A percentile compares a stretch with the other conserved stretches of the same genome.
phyloP scores from a whole-genome alignment of 2,797 vertebrate genomes.

The Hapalemur alaotrensis region DNA sequence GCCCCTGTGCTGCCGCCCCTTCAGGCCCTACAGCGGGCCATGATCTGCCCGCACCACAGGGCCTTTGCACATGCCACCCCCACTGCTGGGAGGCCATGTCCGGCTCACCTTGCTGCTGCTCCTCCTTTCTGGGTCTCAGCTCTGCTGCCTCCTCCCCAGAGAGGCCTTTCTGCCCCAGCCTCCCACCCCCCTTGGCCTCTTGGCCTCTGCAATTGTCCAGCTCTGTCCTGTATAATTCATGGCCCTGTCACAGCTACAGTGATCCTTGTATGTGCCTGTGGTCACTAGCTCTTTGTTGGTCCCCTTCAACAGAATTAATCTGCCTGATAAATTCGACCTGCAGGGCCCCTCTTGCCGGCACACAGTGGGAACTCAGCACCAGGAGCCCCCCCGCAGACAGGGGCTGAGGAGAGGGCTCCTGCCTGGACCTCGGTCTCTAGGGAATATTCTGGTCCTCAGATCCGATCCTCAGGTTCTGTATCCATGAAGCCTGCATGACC shows the following conservation, averaged over 20 bases:
- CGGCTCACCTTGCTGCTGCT: rapidly evolving
- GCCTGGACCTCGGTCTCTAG: not conserved
- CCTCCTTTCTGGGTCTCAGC: not conserved
- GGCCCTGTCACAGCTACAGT: too few relatives aligned
- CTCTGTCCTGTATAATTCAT: not conserved
- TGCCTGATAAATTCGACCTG: rapidly evolving
- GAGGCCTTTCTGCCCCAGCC: rapidly evolving
- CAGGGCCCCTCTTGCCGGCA: not conserved
- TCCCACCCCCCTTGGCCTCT: rapidly evolving
- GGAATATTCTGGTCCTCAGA: too few relatives aligned
- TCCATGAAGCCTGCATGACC: rapidly evolving
- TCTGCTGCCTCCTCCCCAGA: not conserved
- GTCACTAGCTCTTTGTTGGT: not conserved
- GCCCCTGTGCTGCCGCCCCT: not conserved
- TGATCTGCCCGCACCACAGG: not conserved
- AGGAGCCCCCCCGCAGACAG: rapidly evolving
- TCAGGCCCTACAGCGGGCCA: not conserved
- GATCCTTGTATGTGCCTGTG: rapidly evolving
- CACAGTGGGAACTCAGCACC: rapidly evolving
- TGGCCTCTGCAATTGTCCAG: too few relatives aligned
- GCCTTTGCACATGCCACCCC: not conserved
- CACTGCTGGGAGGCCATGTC: not conserved
- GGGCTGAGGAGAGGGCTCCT: rapidly evolving
- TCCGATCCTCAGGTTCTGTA: rapidly evolving
- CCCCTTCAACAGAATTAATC: rapidly evolving